Base-by-base conservation (phyloP, 2,113 vertebrate species). In the Pardalotus punctatus region DNA sequence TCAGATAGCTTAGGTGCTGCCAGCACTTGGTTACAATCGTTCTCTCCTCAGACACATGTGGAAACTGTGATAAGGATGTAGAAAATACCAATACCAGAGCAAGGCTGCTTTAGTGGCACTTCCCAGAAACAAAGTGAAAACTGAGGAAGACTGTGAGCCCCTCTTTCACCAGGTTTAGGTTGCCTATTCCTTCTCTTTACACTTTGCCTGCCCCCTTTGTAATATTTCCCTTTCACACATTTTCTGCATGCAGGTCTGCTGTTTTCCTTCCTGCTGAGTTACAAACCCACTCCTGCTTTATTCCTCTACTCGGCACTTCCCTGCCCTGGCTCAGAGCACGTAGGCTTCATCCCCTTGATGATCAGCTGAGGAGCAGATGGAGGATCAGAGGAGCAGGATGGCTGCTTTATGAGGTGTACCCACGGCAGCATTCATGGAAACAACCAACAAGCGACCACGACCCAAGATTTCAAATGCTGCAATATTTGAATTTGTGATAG, bases 331-430 rank as follows among this genome's bases (percentile, higher is more conserved):
- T 88, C 2, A 2, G 64, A 96, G 76, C 92, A 96, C 14, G 11
- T 86, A 92, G 86, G 13, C 31, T 92, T 77, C 88, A 93, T 67
- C 53, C 51, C n/a, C 72, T 88, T 81, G 80, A 76, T 36, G 51
- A 94, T 96, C 92, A 95, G 88, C 94, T 88, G 90, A 96, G 86
- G 57, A 96, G 90, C 96, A 96, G 93, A 92, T 96, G 94, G 92
- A 58, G 76, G 85, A 95, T 83, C 85, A 94, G 93, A 88, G n/a
- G 50, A 92, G 36, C 1, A 1, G 78, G 57, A 78, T 14, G 36
- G 66, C 78, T 78, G 58, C 80, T 93, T 83, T 91, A 90, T 2
- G n/a, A 94, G 76, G 60, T 74, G 36, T 38, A 64, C 40, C 31
- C 82, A 7, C 19, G 65, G 51, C 88, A 90, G 88, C 64, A 50